Evolutionary conservation across 2,113 vertebrate genomes (phyloP).

Genomic region (Ancistrus triradiatus): DNA sequence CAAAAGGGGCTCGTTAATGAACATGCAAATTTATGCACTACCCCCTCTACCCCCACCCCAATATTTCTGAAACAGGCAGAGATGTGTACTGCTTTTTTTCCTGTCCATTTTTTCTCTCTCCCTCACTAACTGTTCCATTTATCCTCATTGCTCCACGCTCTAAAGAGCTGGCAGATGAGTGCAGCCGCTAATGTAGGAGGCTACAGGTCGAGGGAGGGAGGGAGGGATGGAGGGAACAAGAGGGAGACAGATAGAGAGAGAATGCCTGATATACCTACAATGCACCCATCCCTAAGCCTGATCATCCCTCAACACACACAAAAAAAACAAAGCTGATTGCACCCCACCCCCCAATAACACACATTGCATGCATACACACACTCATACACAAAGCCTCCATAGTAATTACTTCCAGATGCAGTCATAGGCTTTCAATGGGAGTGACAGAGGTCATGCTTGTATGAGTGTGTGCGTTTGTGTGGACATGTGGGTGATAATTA

Average conservation of each 20-base stretch:
- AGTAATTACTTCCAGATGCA: conserved; percentile 43
- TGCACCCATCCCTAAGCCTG: conserved; percentile 32
- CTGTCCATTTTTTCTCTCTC: not conserved
- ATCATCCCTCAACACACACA: conserved; percentile 27
- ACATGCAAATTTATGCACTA: conserved; percentile 36
- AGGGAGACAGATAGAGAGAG: conserved; percentile 7
- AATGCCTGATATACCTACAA: conserved; percentile 27
- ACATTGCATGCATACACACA: conserved; percentile 9
- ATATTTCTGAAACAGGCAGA: conserved; percentile 33
- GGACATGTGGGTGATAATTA: conserved; percentile 39
- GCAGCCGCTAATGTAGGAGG: conserved; percentile 34
- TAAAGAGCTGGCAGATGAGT: conserved; percentile 34
- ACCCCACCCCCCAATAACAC: conserved; percentile 21
- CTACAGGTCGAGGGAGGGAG: conserved; percentile 22
- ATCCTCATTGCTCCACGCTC: conserved; percentile 37
- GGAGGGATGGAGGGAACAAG: not conserved
- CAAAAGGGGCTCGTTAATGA: conserved; percentile 37
- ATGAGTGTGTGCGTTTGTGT: conserved; percentile 27
- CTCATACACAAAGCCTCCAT: conserved; percentile 24
- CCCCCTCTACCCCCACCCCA: conserved; percentile 19
- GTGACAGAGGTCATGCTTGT: conserved; percentile 32
- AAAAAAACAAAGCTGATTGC: conserved; percentile 39
- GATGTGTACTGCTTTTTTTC: not conserved
- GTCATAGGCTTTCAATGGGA: conserved; percentile 36
- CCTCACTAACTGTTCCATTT: conserved; percentile 40